Evolutionary conservation across 92 coral and sea anemone genomes (phyloP).

Genomic region (Actinostola sp.): DNA sequence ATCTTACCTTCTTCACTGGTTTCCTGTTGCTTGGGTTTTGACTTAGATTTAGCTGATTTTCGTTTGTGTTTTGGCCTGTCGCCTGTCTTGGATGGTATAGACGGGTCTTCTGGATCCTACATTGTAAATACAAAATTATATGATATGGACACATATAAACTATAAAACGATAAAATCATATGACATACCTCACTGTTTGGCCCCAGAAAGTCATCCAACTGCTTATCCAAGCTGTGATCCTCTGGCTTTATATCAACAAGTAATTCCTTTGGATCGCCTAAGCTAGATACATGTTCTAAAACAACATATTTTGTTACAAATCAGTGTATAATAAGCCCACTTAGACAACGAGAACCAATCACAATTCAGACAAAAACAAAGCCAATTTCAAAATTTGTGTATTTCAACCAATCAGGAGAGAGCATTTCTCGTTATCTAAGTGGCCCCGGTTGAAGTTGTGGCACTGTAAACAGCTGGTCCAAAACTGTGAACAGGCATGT

Average conservation of each 20-base stretch:
- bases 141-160: no score
- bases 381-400: no score
- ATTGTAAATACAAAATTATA: no score
- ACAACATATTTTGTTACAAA: neutral
- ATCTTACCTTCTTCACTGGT: neutral
- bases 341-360: no score
- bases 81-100: conserved; percentile 33
- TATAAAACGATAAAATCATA: no score
- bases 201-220: conserved; percentile 90
- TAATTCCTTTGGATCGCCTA: conserved; percentile 62
- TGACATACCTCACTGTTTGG: conserved; percentile 64
- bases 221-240: conserved; percentile 73
- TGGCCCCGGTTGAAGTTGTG: no score
- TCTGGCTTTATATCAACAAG: conserved; percentile 86
- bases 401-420: no score
- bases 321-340: neutral
- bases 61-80: conserved; percentile 32
- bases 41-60: conserved; percentile 23
- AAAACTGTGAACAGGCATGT: no score
- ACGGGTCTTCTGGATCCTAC: conserved; percentile 36
- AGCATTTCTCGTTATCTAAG: no score
- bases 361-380: no score
- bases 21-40: conserved; percentile 10
- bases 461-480: no score
- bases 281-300: conserved; percentile 78